phyloP scores from a whole-genome alignment of 2,113 vertebrate genomes.

The Mixornis gularis region DNA sequence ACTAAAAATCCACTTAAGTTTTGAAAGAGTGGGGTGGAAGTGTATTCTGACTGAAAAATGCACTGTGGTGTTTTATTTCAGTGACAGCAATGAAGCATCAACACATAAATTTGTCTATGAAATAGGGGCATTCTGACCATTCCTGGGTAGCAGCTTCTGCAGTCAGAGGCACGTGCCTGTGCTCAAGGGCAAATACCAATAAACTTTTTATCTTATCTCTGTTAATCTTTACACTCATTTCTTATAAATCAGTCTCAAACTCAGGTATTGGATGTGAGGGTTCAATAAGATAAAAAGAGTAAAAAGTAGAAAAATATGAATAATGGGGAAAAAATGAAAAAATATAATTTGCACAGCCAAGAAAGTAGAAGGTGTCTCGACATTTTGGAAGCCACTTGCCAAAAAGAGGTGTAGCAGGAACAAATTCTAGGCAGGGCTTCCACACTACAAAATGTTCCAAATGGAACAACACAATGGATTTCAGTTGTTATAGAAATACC shows the following conservation, averaged over 20 bases:
- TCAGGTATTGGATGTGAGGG: not conserved
- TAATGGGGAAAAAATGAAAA: not conserved
- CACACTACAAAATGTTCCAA: slow-evolving; percentile 28
- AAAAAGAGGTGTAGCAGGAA: not conserved
- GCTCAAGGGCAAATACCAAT: not conserved
- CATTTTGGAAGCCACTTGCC: not conserved
- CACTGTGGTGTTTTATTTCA: not conserved
- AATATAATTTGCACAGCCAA: not conserved
- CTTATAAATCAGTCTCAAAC: not conserved
- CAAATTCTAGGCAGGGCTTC: not conserved
- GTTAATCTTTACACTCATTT: not conserved
- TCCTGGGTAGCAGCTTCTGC: not conserved
- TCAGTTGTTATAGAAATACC: not conserved
- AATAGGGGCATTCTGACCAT: not conserved
- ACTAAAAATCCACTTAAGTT: not conserved
- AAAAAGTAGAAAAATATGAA: not conserved
- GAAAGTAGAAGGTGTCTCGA: not conserved
- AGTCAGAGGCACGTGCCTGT: not conserved
- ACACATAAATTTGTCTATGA: not conserved
- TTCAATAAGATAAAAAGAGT: not conserved
- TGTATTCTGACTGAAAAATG: not conserved
- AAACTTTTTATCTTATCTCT: not conserved
- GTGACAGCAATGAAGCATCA: not conserved
- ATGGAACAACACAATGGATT: not conserved
- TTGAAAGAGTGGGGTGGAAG: not conserved